Conservation (phyloP, 2,113 vertebrate genomes). For the Pachypanchax playfairii region DNA sequence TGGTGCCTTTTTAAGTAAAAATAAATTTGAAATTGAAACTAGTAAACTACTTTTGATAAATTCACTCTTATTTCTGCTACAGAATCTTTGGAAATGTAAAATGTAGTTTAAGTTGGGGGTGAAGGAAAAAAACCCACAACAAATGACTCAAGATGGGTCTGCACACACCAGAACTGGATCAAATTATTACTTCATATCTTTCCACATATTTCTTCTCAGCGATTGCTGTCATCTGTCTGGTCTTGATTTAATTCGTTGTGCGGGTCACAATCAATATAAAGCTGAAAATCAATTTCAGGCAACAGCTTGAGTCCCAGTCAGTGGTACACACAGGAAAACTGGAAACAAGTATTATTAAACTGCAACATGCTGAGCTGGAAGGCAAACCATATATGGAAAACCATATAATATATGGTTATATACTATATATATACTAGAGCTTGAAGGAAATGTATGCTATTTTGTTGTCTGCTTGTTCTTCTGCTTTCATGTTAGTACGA, state of each 20-base stretch:
- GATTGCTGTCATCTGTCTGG: conserved; percentile 37
- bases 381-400: too few species aligned
- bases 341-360: conserved; percentile 60
- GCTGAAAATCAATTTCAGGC: conserved; percentile 37
- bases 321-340: conserved; percentile 38
- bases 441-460: too few species aligned
- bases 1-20: too few species aligned
- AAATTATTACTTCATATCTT: conserved; percentile 17
- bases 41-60: not conserved
- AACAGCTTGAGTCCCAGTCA: conserved; percentile 29
- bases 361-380: conserved; percentile 33
- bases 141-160: conserved; percentile 32
- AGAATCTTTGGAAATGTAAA: not conserved
- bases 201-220: conserved; percentile 13
- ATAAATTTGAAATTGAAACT: too few species aligned
- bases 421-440: not conserved
- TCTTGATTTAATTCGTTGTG: conserved; percentile 5
- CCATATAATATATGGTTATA: not conserved
- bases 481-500: too few species aligned
- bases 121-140: conserved; percentile 13
- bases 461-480: too few species aligned
- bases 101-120: not conserved
- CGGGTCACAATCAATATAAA: conserved; percentile 37
- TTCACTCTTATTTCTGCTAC: not conserved
- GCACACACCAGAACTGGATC: conserved; percentile 47